Percentiles rank a stretch among this genome's conserved stretches.
These are phyloP conservation scores for Hirundichthys speculiger DNA, from an alignment of 2,113 vertebrate species.

Conservation along the genomic window DNA sequence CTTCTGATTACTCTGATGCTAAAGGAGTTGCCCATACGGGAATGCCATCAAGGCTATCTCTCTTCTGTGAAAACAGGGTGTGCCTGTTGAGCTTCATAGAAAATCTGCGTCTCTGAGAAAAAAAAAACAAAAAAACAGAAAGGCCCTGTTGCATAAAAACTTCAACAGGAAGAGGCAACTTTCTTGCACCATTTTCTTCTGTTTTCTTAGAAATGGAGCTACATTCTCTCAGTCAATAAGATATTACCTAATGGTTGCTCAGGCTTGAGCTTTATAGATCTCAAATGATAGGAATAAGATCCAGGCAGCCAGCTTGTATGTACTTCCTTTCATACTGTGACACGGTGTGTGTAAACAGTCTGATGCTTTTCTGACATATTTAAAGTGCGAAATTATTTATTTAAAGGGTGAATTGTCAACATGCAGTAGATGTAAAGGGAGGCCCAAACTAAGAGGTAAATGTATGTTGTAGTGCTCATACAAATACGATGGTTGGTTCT, in stretches of 20 bases:
- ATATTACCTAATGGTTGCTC: slow-evolving; percentile 31
- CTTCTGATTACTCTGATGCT: slow-evolving; percentile 2
- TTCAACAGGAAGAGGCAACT: no score
- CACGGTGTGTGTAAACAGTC: no score
- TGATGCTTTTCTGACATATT: slow-evolving; percentile 1
- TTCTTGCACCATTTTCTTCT: neutral
- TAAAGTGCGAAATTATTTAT: no score
- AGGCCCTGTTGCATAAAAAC: no score
- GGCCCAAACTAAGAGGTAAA: no score
- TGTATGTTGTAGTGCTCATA: no score
- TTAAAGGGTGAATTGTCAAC: no score
- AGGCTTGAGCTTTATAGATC: slow-evolving; percentile 18
- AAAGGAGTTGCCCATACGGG: slow-evolving; percentile 4
- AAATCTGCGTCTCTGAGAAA: neutral
- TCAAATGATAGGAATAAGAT: slow-evolving; percentile 9
- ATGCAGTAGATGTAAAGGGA: no score
- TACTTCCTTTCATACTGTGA: no score
- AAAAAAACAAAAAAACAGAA: neutral
- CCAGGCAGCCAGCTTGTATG: no score
- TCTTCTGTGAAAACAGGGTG: slow-evolving; percentile 20
- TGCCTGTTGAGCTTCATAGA: neutral
- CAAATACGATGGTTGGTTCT: no score
- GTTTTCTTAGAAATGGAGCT: slow-evolving; percentile 1
- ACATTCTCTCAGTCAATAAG: slow-evolving; percentile 29
- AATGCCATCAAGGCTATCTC: neutral